These are phyloP conservation scores for Abrostola triplasia DNA, from an alignment of 2,888 invertebrate species.

Conservation along the genomic window DNA sequence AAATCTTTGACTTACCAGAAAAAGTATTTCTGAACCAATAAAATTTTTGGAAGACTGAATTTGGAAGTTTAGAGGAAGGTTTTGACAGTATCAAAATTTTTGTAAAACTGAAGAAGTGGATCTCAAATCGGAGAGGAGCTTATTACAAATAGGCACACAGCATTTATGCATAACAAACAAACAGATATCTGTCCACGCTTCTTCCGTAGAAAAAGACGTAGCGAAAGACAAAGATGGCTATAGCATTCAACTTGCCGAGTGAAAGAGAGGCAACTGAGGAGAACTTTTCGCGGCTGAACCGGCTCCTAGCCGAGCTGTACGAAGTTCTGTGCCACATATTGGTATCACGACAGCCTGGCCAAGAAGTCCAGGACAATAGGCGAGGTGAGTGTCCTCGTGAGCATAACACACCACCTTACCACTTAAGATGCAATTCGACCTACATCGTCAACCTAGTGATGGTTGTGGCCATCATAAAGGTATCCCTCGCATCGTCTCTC, in stretches of 20 bases:
- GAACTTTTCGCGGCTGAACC: slow-evolving; percentile 88
- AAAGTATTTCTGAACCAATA: slow-evolving; percentile 14
- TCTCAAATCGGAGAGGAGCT: slow-evolving; percentile 58
- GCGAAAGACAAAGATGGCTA: slow-evolving; percentile 84
- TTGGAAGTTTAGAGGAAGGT: slow-evolving; percentile 21
- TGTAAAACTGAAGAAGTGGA: slow-evolving; percentile 44
- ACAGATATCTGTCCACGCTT: slow-evolving; percentile 82
- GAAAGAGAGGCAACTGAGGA: slow-evolving; percentile 88
- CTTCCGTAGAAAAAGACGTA: slow-evolving; percentile 80
- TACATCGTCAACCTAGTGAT: slow-evolving; percentile 87
- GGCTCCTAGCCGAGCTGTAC: slow-evolving; percentile 87
- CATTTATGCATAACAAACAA: slow-evolving; percentile 85
- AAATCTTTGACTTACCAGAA: slow-evolving; percentile 8
- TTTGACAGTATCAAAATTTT: slow-evolving; percentile 32
- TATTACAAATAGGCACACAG: slow-evolving; percentile 68
- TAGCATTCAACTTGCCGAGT: slow-evolving; percentile 88
- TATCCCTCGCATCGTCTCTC: slow-evolving; percentile 85
- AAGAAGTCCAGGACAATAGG: slow-evolving; percentile 82
- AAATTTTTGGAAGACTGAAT: slow-evolving; percentile 28
- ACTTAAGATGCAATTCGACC: slow-evolving; percentile 89
- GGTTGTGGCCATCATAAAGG: slow-evolving; percentile 86
- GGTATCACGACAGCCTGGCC: slow-evolving; percentile 85
- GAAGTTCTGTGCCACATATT: slow-evolving; percentile 88
- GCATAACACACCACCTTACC: slow-evolving; percentile 86
- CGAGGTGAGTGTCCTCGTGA: slow-evolving; percentile 88